phyloP scores from a whole-genome alignment of 2,888 invertebrate genomes.

The Serripes groenlandicus region DNA sequence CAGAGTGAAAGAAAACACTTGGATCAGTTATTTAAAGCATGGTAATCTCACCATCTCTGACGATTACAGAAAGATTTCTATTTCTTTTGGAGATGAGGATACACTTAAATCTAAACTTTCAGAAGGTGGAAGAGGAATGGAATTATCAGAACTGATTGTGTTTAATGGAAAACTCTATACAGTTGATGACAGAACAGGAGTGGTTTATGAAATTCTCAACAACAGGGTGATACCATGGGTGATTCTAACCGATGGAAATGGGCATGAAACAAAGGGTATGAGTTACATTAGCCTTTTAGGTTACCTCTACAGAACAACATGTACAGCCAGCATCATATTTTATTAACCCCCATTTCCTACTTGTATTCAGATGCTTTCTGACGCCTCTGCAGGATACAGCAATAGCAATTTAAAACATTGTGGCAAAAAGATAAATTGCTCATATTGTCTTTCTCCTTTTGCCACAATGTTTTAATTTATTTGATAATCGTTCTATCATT shows the following conservation, averaged over 20 bases:
- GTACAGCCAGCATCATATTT: too few relatives aligned
- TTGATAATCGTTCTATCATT: too few relatives aligned
- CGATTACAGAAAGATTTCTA: constrained; percentile 79
- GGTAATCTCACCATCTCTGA: constrained; percentile 92
- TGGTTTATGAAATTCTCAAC: constrained; percentile 92
- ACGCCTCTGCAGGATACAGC: too few relatives aligned
- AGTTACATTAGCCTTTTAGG: too few relatives aligned
- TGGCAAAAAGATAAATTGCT: too few relatives aligned
- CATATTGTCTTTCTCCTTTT: too few relatives aligned
- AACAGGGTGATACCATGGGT: constrained; percentile 88
- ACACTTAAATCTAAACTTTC: constrained; percentile 90
- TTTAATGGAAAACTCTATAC: constrained; percentile 96
- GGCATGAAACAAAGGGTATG: constrained; percentile 90
- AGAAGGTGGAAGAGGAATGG: constrained; percentile 97
- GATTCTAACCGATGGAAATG: constrained; percentile 96
- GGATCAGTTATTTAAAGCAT: constrained; percentile 94
- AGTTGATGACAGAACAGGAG: constrained; percentile 98
- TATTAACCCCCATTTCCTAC: too few relatives aligned
- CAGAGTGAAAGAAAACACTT: constrained; percentile 89
- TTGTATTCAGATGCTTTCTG: too few relatives aligned
- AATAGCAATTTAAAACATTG: too few relatives aligned
- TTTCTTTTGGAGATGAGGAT: constrained; percentile 76
- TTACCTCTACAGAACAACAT: too few relatives aligned
- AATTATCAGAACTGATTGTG: constrained; percentile 96
- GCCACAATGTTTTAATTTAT: too few relatives aligned